These are phyloP conservation scores for Psococerastis gibbosa DNA, from an alignment of 2,888 invertebrate genomes.

Conservation along the genomic window DNA sequence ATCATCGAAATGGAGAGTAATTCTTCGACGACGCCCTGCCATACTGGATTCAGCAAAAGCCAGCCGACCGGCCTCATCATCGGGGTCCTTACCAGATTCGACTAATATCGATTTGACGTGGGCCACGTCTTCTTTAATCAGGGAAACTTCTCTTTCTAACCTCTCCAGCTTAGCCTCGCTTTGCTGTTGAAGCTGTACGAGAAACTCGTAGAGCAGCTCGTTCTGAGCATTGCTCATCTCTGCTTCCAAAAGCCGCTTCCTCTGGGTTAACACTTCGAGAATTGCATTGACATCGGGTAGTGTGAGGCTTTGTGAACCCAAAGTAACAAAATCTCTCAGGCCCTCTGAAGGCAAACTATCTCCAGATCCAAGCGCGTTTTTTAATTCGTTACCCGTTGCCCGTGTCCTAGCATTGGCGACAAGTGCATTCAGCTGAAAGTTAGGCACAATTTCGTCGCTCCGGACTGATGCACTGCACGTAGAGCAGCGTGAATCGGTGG, in stretches of 20 bases:
- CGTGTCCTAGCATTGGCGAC: conserved; percentile 45
- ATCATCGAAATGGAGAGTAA: conserved; percentile 76
- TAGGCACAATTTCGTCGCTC: conserved; percentile 62
- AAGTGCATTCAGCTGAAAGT: conserved; percentile 66
- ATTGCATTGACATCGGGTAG: conserved; percentile 65
- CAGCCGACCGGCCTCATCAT: conserved; percentile 12
- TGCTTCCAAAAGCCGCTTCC: conserved; percentile 61
- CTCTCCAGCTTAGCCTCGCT: conserved; percentile 48
- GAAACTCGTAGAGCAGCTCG: conserved; percentile 63
- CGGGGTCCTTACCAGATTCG: conserved; percentile 11
- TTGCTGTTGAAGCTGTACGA: conserved; percentile 52
- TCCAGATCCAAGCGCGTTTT: conserved; percentile 17
- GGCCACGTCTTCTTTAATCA: conserved; percentile 53
- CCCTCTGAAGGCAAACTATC: conserved; percentile 26
- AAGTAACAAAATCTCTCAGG: conserved; percentile 41
- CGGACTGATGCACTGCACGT: conserved; percentile 58
- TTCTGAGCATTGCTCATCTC: conserved; percentile 65
- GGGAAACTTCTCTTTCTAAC: conserved; percentile 46
- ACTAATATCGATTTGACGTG: conserved; percentile 46
- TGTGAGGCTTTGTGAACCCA: conserved; percentile 49
- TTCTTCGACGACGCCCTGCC: conserved; percentile 38
- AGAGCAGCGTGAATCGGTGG: conserved; percentile 52
- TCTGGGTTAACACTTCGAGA: conserved; percentile 56
- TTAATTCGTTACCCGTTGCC: conserved; percentile 17
- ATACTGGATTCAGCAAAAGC: not conserved